A percentile compares a stretch with the other conserved stretches of the same genome.
Evolutionary conservation across 2,888 invertebrate species (phyloP).

Genomic region (Anaspis maculata): DNA sequence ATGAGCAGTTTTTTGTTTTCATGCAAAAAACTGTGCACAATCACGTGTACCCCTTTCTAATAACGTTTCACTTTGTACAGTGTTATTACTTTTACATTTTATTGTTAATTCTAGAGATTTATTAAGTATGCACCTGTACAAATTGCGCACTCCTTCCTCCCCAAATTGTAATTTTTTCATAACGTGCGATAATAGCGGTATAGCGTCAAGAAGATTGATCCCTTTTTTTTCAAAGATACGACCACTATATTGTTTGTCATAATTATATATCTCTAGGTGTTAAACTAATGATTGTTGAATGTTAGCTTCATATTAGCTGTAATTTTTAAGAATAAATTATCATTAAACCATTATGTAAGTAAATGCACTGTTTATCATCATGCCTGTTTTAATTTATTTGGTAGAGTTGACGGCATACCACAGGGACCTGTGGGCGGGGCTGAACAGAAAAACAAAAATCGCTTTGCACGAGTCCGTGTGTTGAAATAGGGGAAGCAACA

Average conservation of each 20-base stretch:
- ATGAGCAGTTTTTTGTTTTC: too few species aligned
- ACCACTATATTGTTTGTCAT: slow-evolving; percentile 5
- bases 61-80: slow-evolving; percentile 20
- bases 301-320: slow-evolving; percentile 16
- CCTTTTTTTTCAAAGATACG: slow-evolving; percentile 8
- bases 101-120: slow-evolving; percentile 15
- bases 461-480: too few species aligned
- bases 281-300: slow-evolving; percentile 16
- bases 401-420: too few species aligned
- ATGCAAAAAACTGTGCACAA: neutral
- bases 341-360: slow-evolving; percentile 13
- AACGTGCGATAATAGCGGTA: slow-evolving; percentile 1
- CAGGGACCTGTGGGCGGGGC: too few species aligned
- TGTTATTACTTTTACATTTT: slow-evolving; percentile 22
- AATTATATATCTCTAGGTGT: slow-evolving; percentile 9
- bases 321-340: slow-evolving; percentile 15
- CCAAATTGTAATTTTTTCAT: slow-evolving; percentile 2
- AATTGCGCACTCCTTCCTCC: slow-evolving; percentile 9
- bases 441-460: too few species aligned
- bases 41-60: slow-evolving; percentile 2
- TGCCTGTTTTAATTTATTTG: too few species aligned
- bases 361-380: too few species aligned
- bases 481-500: too few species aligned
- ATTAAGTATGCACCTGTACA: slow-evolving; percentile 11
- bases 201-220: neutral